Base-by-base conservation (phyloP, 2,888 invertebrate species). In the Dasypogon diadema region DNA sequence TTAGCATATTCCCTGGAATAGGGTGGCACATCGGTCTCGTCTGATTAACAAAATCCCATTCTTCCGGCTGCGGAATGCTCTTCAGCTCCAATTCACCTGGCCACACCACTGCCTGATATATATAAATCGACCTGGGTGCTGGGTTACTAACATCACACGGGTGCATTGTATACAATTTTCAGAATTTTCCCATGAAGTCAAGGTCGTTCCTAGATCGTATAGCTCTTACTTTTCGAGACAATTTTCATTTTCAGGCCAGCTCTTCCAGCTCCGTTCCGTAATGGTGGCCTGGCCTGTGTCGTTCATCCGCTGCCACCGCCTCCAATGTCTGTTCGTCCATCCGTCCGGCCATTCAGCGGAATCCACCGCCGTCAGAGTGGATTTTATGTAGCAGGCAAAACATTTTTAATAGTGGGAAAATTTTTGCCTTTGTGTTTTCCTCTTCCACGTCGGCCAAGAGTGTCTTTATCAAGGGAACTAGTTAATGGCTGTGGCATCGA, bases 171-270 rank as follows among this genome's bases (percentile, higher is more conserved):
- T 42, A 37, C 37, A 37, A 37, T 30, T 54, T 54, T 34, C 24
- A 58, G n/a, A 60, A 73, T 63, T 75, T 75, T 77, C 77, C 72
- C 77, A 77, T 54, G 22, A 60, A 75, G 56, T 77, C 77, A 77
- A 77, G 77, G 77, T 75, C 77, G 73, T 70, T 72, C 75, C 30
- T 72, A 77, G 72, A 58, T 68, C 24, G 68, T 74, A 74, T 55
- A 48, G 60, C 54, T 74, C 63, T 76, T 76, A 74, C 76, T 76
- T 74, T 76, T 58, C 74, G 70, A 70, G 54, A 70, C 54, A 54
- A 63, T 70, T 70, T 70, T 70, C 70, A 70, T 70, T 70, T 70
- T 30, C 70, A 74, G 65, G 42, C 42, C 42, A 12, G n/a, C 42
- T 42, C 30, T 30, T 30, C n/a, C 30, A 42, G n/a, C 42, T 42